Evolutionary conservation across 2,888 invertebrate genomes (phyloP), one percentile per base, ranked within the genome.

Genomic region (Hirtodrosophila histrioides): DNA sequence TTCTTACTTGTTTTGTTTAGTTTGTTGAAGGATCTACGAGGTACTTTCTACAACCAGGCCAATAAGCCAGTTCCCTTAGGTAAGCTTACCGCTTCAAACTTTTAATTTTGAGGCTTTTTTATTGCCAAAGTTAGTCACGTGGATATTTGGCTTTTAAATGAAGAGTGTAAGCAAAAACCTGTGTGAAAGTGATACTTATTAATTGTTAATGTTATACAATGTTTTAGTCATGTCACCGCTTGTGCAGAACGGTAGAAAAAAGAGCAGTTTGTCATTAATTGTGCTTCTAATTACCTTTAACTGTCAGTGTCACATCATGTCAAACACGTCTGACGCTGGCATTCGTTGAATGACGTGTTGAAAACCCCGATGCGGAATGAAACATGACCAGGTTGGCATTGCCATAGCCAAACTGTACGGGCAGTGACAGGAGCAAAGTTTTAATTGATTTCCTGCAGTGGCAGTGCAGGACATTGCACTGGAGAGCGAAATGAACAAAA

Each of bases 401-500:
- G 54, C 8, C 46, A 41, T 12, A 4, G 8, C 27, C 27, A 27
- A 5, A 27, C 29, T 7, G 65, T 43, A 51, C 51, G 48, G 61
- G 23, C 61, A 48, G 11, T 36, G 69, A 61, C 66, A 64, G 51
- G 69, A 62, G 74, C 45, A 81, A 83, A 83, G 72, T 83, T 83
- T 86, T 83, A 83, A 83, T 83, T 83, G 82, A 83, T 83, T 83
- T 86, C 84, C 81, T 84, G 82, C 73, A 61, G 44, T 29, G 40
- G 8, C 27, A 69, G 45, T 37, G 8, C 27, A 69, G 45, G 36
- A 49, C 57, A 45, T 43, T 50, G 71, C 58, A 64, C 33, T 39
- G 33, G 39, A 10, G 33, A 23, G 17, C 39, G 48, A 27, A 27
- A 43, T 35, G 45, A 24, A 48, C 41, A 53, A 63, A 75, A 74